Percentiles rank a stretch among this genome's conserved stretches.
Conservation (phyloP, 2,797 vertebrate genomes). For the Schizopygopsis pylzovi region DNA sequence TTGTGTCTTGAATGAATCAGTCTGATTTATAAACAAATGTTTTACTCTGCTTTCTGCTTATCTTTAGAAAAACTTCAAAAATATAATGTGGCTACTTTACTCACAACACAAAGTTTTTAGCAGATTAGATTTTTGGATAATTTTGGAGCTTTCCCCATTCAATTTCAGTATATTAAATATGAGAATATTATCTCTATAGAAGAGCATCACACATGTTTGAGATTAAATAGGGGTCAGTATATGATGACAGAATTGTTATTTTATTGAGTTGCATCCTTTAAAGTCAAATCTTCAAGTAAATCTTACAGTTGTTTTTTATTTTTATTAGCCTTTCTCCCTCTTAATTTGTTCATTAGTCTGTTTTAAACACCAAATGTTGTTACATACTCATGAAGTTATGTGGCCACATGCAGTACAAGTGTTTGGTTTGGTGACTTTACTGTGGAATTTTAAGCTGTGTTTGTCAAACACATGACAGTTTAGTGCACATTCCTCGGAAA, state of each 20-base stretch:
- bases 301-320: not conserved
- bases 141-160: not conserved
- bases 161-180: not conserved
- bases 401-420: not conserved
- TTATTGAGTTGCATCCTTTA: not conserved
- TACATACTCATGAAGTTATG: not conserved
- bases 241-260: not conserved
- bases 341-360: not conserved
- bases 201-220: not conserved
- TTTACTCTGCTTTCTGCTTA: not conserved
- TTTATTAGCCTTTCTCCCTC: not conserved
- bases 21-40: not conserved
- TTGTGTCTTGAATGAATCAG: not conserved
- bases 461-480: not conserved
- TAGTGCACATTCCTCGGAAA: constrained; percentile 2
- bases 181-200: not conserved
- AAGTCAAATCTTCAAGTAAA: not conserved
- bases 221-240: not conserved
- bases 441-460: not conserved
- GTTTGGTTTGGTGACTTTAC: not conserved
- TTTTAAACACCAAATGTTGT: not conserved
- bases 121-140: not conserved
- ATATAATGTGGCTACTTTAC: not conserved
- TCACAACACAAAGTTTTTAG: not conserved
- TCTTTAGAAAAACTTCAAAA: not conserved